phyloP scores from a whole-genome alignment of 1,140 invertebrate species.

The Lordiphosa stackelbergi region DNA sequence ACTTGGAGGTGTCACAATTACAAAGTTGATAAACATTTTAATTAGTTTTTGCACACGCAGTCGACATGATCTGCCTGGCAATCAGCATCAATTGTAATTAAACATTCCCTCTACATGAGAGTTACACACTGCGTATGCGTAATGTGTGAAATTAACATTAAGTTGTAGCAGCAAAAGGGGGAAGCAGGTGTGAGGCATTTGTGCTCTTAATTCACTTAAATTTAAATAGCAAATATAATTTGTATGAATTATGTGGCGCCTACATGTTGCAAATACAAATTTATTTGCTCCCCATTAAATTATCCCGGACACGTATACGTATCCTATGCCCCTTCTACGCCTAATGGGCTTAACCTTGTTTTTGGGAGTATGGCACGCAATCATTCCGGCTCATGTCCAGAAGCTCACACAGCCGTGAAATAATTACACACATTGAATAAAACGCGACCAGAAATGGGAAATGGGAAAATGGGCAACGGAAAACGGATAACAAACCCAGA shows the following conservation, averaged over 20 bases:
- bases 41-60: conserved; percentile 52
- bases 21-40: conserved; percentile 73
- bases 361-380: too few relatives aligned
- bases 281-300: conserved; percentile 53
- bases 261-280: conserved; percentile 43
- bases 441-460: conserved; percentile 55
- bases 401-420: conserved; percentile 42
- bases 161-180: not conserved
- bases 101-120: conserved; percentile 7
- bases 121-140: conserved; percentile 51
- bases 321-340: not conserved
- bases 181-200: conserved; percentile 9
- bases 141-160: conserved; percentile 35
- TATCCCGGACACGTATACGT: conserved; percentile 46
- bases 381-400: conserved; percentile 26
- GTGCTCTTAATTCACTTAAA: conserved; percentile 54
- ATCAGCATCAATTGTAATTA: conserved; percentile 68
- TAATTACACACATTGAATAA: conserved; percentile 69
- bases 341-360: conserved; percentile 35
- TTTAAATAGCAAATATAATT: conserved; percentile 68
- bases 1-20: conserved; percentile 50
- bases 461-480: conserved; percentile 15
- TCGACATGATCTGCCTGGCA: conserved; percentile 44
- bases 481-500: not conserved
- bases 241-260: conserved; percentile 56